Conservation (phyloP, 2,888 invertebrate species). For the Heliconius aoede region DNA sequence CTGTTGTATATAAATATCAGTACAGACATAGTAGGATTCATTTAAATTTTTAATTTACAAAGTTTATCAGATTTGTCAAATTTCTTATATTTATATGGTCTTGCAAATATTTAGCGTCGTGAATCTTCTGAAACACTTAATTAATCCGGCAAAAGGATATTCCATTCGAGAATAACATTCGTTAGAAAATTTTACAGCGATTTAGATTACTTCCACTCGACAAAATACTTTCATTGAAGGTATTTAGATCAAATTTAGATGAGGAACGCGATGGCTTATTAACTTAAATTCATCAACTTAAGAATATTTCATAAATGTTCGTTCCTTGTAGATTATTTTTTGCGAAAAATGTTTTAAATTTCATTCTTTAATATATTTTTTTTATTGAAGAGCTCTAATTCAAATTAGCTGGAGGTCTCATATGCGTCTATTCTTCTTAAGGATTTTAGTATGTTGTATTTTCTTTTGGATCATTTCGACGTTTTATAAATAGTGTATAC, state of each 20-base stretch:
- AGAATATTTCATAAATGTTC: constrained; percentile 31
- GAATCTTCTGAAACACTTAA: constrained; percentile 42
- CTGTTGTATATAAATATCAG: no score
- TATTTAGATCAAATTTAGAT: constrained; percentile 44
- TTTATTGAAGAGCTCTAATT: no score
- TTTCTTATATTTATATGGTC: constrained; percentile 15
- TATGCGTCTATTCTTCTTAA: no score
- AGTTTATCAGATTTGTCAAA: background rate
- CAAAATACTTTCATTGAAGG: constrained; percentile 42
- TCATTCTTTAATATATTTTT: no score
- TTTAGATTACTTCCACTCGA: constrained; percentile 46
- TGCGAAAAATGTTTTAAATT: background rate
- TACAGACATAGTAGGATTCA: background rate
- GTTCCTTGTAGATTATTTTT: background rate
- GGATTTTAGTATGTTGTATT: no score
- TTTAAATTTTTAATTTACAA: background rate
- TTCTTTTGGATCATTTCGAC: no score
- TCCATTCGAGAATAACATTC: constrained; percentile 44
- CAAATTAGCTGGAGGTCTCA: no score
- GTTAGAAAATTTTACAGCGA: constrained; percentile 43
- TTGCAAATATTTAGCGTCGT: constrained; percentile 36
- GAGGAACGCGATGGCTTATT: constrained; percentile 38
- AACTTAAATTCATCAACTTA: constrained; percentile 34
- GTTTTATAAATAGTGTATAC: background rate
- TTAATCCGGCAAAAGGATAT: constrained; percentile 44